A percentile compares a stretch with the other conserved stretches of the same genome.
These are phyloP conservation scores for Diadumene lineata DNA, from an alignment of 92 coral and sea anemone species.

Conservation along the genomic window DNA sequence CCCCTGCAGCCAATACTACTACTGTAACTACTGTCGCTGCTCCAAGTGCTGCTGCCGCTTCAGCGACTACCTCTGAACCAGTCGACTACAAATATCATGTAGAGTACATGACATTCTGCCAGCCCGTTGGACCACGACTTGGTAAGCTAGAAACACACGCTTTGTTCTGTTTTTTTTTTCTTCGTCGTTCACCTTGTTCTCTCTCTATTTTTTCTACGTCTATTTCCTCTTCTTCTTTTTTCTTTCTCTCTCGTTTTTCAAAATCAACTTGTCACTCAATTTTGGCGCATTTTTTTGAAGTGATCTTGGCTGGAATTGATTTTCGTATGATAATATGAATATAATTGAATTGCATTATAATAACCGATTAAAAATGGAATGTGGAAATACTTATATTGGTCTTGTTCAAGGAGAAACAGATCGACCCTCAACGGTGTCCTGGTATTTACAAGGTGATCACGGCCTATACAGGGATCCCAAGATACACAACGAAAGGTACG, in stretches of 20 bases:
- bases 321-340: too few relatives aligned
- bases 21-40: too few relatives aligned
- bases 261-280: too few relatives aligned
- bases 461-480: slow-evolving; percentile 74
- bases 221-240: too few relatives aligned
- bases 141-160: too few relatives aligned
- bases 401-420: slow-evolving; percentile 86
- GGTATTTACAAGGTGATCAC: slow-evolving; percentile 88
- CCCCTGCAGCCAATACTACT: slow-evolving; percentile 25
- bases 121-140: slow-evolving; percentile 86
- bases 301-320: too few relatives aligned
- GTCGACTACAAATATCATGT: slow-evolving; percentile 56
- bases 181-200: not conserved
- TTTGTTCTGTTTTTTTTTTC: not conserved
- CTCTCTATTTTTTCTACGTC: not conserved
- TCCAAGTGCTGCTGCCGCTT: not conserved
- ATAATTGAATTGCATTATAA: too few relatives aligned
- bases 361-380: too few relatives aligned
- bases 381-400: too few relatives aligned
- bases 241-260: too few relatives aligned
- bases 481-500: slow-evolving; percentile 42
- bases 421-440: slow-evolving; percentile 75
- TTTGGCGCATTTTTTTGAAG: too few relatives aligned
- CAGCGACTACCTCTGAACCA: slow-evolving; percentile 38
- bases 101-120: slow-evolving; percentile 80